Evolutionary conservation across 2,797 vertebrate genomes (phyloP), one percentile per base, ranked within the genome.

Genomic region (Periparus ater): DNA sequence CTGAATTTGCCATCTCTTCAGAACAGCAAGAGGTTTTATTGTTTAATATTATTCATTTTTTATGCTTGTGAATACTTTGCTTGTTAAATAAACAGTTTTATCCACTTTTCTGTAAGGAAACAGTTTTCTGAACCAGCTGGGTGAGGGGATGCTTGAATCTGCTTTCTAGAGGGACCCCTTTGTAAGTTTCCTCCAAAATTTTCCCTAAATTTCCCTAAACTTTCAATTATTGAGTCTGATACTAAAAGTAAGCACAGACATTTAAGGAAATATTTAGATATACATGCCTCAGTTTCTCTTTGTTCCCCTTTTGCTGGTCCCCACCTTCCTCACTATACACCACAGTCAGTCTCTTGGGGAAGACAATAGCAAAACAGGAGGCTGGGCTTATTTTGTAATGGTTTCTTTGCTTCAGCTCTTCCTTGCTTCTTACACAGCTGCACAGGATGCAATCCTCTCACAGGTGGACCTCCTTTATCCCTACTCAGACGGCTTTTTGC

Each of bases 351-450:
- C 21, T 34, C n/a, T 40, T 53, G 27, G 23, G 17, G 34, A 55
- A 65, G 18, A 7, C 1, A 11, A 2, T 26, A n/a, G 23, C 1
- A 9, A 38, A 8, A 8, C 32, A 34, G 34, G 16, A 62, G 63
- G 2, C 26, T 45, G 34, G 5, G 8, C 27, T 30, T 1, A 0
- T 22, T 50, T n/a, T 57, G 6, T 47, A 14, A 21, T 10, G 6
- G 2, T 67, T 51, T n/a, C 54, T 85, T 74, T 58, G 29, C 34
- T 73, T 79, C 38, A 40, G 5, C 40, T 42, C 4, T 45, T 66
- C 10, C 58, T 50, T 26, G 5, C 17, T 66, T 57, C 13, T 84
- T 58, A 27, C 10, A 48, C 10, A 13, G 32, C 5, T 4, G 29
- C 32, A 70, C 1, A 0, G 13, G 30, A 42, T 67, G 62, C 21